phyloP scores from a whole-genome alignment of 2,113 vertebrate species.

The Conger conger region DNA sequence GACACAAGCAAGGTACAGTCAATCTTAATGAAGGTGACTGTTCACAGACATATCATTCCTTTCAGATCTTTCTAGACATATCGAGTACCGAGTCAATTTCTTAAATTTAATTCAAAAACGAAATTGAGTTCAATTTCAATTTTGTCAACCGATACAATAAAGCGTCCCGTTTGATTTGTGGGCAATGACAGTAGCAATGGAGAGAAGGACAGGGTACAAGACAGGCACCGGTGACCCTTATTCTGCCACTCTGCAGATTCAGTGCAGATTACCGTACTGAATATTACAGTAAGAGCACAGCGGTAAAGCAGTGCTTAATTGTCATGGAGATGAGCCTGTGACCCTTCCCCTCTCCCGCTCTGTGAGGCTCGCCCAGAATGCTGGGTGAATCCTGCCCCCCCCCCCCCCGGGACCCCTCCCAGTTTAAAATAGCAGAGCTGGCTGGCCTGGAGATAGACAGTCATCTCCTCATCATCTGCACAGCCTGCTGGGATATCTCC shows the following conservation, averaged over 20 bases:
- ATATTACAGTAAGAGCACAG: background rate
- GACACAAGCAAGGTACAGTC: background rate
- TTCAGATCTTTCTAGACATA: too few relatives aligned
- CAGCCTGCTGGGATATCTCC: slow-evolving; percentile 47
- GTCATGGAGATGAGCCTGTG: background rate
- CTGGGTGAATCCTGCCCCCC: slow-evolving; percentile 38
- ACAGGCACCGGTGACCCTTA: background rate
- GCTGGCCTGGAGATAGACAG: slow-evolving; percentile 72
- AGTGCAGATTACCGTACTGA: background rate
- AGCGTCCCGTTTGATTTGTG: background rate
- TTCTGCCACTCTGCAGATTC: background rate
- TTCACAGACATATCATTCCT: background rate
- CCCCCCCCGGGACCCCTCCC: slow-evolving; percentile 32
- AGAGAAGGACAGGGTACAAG: background rate
- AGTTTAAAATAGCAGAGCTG: slow-evolving; percentile 76
- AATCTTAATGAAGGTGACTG: background rate
- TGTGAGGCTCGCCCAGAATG: slow-evolving; percentile 43
- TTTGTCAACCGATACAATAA: too few relatives aligned
- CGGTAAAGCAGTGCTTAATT: background rate
- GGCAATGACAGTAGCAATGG: background rate
- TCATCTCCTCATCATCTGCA: slow-evolving; percentile 73
- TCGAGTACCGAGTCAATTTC: too few relatives aligned
- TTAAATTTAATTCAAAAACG: too few relatives aligned
- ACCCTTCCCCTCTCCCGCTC: slow-evolving; percentile 10
- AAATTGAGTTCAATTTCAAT: too few relatives aligned